These are phyloP conservation scores for Fopius arisanus DNA, from an alignment of 1,140 invertebrate species.

Conservation along the genomic window DNA sequence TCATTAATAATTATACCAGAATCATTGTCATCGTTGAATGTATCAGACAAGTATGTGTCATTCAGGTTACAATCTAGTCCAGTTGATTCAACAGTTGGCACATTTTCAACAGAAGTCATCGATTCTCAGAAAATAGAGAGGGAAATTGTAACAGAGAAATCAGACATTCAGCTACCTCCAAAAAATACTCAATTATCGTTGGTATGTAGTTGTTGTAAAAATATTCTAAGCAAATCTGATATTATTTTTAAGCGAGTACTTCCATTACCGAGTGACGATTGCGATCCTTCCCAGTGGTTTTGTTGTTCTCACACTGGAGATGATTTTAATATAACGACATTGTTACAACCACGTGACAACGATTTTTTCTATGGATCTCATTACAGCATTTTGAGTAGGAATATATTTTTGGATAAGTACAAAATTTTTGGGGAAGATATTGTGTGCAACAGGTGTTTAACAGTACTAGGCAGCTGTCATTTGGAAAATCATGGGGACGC, in stretches of 20 bases:
- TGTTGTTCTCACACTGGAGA: slow-evolving; percentile 50
- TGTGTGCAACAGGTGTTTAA: slow-evolving; percentile 52
- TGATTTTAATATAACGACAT: slow-evolving; percentile 28
- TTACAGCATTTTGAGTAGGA: slow-evolving; percentile 47
- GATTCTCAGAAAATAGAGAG: slow-evolving; percentile 16
- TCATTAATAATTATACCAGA: slow-evolving; percentile 51
- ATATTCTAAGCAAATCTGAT: slow-evolving; percentile 45
- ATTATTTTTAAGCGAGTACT: slow-evolving; percentile 47
- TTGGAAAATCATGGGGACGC: slow-evolving; percentile 33
- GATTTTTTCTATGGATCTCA: slow-evolving; percentile 57
- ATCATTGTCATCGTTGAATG: slow-evolving; percentile 49
- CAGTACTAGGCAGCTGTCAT: slow-evolving; percentile 47
- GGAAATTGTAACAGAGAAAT: background rate
- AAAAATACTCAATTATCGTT: slow-evolving; percentile 36
- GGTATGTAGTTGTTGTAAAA: slow-evolving; percentile 49
- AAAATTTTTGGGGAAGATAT: slow-evolving; percentile 40
- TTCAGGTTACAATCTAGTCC: slow-evolving; percentile 56
- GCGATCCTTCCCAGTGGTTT: slow-evolving; percentile 57
- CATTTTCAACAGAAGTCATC: slow-evolving; percentile 52
- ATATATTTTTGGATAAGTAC: slow-evolving; percentile 43
- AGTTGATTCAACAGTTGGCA: slow-evolving; percentile 47
- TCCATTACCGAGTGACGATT: slow-evolving; percentile 53
- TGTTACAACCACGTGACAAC: slow-evolving; percentile 43
- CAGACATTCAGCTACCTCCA: slow-evolving; percentile 35
- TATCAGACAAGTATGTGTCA: slow-evolving; percentile 53